Evolutionary conservation across 2,113 vertebrate genomes (phyloP), one percentile per base, ranked within the genome.

Genomic region (Tricholaema leucomelas): DNA sequence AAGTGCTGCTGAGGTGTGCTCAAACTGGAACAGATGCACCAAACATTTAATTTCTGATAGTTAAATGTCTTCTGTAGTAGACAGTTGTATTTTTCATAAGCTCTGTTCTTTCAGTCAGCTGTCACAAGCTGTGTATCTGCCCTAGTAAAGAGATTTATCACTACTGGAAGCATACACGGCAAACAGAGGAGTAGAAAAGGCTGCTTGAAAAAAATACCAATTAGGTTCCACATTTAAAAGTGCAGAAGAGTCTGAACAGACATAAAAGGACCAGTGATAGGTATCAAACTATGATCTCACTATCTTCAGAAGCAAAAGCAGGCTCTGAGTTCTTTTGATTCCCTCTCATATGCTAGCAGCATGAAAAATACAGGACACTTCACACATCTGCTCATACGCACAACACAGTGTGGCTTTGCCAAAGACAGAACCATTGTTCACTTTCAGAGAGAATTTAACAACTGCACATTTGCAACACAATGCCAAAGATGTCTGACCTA

Each of bases 261-360:
- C 75, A 85, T 94, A 87, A 92, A 92, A 95, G 82, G 24, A 95
- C 36, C 63, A 90, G 70, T 75, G 88, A 82, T 81, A 89, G 81
- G 33, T 79, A 86, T 76, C 81, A 79, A 74, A 82, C 67, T 82
- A 38, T 85, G 81, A 93, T 93, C 84, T 91, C 66, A 14, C 21
- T 60, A 25, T 55, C 66, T 79, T 92, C 31, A 85, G 81, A 91
- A 96, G 46, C 42, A 16, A 85, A 87, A 92, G 90, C 42, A 63
- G 15, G 33, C 61, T 88, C 84, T 64, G 72, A 87, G 88, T 40
- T 80, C 60, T 71, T 95, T 92, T 93, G 78, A 93, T 79, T 87
- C 70, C 61, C 44, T 64, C 66, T 91, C 35, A 19, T 28, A 33
- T 12, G 3, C 9, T 28, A 75, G 30, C 78, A 85, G 67, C 56